These are phyloP conservation scores for Lutjanus argentimaculatus DNA, from an alignment of 2,797 vertebrate species.

Conservation along the genomic window DNA sequence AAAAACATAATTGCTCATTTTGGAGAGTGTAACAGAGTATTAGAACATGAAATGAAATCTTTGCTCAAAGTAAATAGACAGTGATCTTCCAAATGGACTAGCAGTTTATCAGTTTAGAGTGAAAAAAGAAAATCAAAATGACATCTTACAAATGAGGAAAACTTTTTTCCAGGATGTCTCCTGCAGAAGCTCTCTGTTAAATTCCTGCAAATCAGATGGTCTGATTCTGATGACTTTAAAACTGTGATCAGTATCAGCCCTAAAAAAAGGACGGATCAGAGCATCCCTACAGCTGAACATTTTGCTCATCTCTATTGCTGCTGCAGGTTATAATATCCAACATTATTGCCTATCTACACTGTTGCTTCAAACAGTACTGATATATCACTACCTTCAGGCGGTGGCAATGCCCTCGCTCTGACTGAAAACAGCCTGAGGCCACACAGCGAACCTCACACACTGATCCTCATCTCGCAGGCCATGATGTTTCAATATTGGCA, in stretches of 20 bases:
- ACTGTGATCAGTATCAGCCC: slow-evolving; percentile 19
- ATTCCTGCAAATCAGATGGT: slow-evolving; percentile 3
- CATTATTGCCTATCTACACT: slow-evolving; percentile 44
- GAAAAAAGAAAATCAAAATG: neutral
- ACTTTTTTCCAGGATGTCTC: neutral
- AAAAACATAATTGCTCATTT: neutral
- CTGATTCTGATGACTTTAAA: slow-evolving; percentile 11
- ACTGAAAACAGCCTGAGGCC: slow-evolving; percentile 45
- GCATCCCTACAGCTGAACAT: slow-evolving; percentile 14
- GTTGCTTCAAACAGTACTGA: slow-evolving; percentile 33
- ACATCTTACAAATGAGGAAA: slow-evolving; percentile 4
- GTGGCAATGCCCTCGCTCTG: slow-evolving; percentile 10
- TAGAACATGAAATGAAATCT: neutral
- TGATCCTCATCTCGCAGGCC: slow-evolving; percentile 13
- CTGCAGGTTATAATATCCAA: slow-evolving; percentile 59
- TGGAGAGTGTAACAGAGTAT: neutral
- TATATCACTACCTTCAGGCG: slow-evolving; percentile 41
- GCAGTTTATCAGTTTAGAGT: neutral
- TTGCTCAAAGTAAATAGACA: slow-evolving; percentile 1
- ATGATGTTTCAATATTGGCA: slow-evolving; percentile 20
- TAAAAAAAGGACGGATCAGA: slow-evolving; percentile 6
- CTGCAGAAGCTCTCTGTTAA: neutral
- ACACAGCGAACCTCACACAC: slow-evolving; percentile 9
- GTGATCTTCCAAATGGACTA: neutral
- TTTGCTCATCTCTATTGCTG: slow-evolving; percentile 33